Percentiles rank a stretch among this genome's conserved stretches.
phyloP scores from a whole-genome alignment of 2,888 invertebrate species.

The Therioaphis trifolii region DNA sequence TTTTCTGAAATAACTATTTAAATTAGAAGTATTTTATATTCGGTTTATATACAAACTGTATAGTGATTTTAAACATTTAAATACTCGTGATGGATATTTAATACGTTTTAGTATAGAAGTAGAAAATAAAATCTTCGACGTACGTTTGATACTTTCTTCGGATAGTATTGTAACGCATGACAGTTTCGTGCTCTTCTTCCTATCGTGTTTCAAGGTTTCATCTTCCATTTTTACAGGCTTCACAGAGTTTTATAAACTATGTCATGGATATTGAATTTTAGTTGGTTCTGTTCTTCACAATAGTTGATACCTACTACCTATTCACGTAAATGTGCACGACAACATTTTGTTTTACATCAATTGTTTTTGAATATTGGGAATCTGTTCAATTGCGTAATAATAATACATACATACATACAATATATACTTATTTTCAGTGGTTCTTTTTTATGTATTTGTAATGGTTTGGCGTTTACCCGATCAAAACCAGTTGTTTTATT shows the following conservation, averaged over 20 bases:
- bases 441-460: conserved; percentile 3
- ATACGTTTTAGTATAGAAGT: background rate
- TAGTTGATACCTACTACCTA: background rate
- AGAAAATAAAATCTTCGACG: conserved; percentile 4
- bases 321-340: conserved; percentile 6
- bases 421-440: background rate
- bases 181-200: conserved; percentile 27
- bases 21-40: no score
- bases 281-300: conserved; percentile 6
- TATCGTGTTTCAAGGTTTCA: conserved; percentile 43
- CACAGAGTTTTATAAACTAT: conserved; percentile 21
- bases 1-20: no score
- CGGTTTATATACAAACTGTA: no score
- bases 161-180: conserved; percentile 9
- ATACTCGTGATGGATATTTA: background rate
- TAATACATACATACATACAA: background rate
- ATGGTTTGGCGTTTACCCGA: background rate
- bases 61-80: background rate
- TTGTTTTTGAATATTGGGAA: conserved; percentile 25
- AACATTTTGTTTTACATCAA: conserved; percentile 5
- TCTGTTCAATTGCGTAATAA: conserved; percentile 30
- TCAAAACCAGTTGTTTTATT: conserved; percentile 51
- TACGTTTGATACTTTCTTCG: conserved; percentile 13
- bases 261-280: conserved; percentile 54
- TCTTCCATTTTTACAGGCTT: conserved; percentile 18